phyloP scores from a whole-genome alignment of 1,140 invertebrate genomes.

The Lepidotrigona ventralis region DNA sequence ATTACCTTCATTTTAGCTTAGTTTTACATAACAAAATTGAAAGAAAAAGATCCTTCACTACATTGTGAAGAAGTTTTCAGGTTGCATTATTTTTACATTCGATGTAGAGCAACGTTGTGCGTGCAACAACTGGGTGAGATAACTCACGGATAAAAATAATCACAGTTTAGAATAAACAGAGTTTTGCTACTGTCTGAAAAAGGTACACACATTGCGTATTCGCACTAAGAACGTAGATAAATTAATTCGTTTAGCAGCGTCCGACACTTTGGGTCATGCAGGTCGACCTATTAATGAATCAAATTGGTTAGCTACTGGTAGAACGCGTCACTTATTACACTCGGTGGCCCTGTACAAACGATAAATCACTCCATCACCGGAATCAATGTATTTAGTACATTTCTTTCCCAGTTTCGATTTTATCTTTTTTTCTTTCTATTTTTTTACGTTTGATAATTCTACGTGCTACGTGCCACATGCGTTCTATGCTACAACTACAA shows the following conservation, averaged over 20 bases:
- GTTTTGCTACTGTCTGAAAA: neutral
- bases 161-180: slow-evolving; percentile 24
- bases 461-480: neutral
- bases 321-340: slow-evolving; percentile 50
- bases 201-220: slow-evolving; percentile 13
- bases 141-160: slow-evolving; percentile 27
- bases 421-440: neutral
- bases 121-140: neutral
- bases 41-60: slow-evolving; percentile 1
- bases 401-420: neutral
- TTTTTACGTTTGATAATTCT: neutral
- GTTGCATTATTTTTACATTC: slow-evolving; percentile 7
- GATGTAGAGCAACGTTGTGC: neutral
- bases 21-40: neutral
- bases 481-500: neutral
- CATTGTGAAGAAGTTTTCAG: slow-evolving; percentile 8
- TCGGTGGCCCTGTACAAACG: slow-evolving; percentile 32
- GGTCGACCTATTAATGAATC: slow-evolving; percentile 59
- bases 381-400: neutral
- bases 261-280: slow-evolving; percentile 49
- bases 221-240: slow-evolving; percentile 25
- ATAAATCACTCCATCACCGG: slow-evolving; percentile 45
- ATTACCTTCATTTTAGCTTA: slow-evolving; percentile 38
- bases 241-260: slow-evolving; percentile 59
- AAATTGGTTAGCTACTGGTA: slow-evolving; percentile 50